Evolutionary conservation across 1,140 invertebrate species (phyloP).

Genomic region (Geopemphigus sp.): DNA sequence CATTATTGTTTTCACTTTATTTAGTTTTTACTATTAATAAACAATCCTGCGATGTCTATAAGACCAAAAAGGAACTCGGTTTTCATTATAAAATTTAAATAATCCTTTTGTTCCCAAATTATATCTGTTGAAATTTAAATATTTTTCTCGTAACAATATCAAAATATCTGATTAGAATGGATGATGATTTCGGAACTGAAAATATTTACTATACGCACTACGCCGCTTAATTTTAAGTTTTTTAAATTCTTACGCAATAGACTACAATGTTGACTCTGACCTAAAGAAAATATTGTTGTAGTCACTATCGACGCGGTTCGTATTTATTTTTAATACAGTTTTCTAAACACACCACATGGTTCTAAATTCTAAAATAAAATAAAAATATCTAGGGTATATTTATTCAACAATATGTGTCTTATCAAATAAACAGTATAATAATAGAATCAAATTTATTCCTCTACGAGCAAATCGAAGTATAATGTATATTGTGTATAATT

Average conservation of each 20-base stretch:
- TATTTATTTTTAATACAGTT: slow-evolving; percentile 8
- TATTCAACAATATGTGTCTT: background rate
- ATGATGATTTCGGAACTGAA: background rate
- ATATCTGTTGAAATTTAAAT: slow-evolving; percentile 32
- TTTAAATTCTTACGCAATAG: background rate
- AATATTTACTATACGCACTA: background rate
- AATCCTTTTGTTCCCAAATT: background rate
- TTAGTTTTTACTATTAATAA: background rate
- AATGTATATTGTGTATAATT: too few relatives aligned
- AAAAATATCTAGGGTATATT: background rate
- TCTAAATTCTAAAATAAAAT: background rate
- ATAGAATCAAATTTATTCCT: background rate
- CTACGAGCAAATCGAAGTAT: background rate
- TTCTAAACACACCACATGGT: background rate
- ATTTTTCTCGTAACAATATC: slow-evolving; percentile 13
- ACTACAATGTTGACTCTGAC: slow-evolving; percentile 13
- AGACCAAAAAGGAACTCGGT: background rate
- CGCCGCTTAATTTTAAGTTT: background rate
- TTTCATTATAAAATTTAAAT: slow-evolving; percentile 8
- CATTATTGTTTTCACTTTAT: background rate
- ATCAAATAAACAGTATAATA: background rate
- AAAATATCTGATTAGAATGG: background rate
- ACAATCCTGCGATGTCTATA: background rate
- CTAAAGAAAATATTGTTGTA: slow-evolving; percentile 23
- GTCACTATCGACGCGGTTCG: background rate